Conservation (phyloP, 2,797 vertebrate genomes). For the Melanotaenia boesemani region DNA sequence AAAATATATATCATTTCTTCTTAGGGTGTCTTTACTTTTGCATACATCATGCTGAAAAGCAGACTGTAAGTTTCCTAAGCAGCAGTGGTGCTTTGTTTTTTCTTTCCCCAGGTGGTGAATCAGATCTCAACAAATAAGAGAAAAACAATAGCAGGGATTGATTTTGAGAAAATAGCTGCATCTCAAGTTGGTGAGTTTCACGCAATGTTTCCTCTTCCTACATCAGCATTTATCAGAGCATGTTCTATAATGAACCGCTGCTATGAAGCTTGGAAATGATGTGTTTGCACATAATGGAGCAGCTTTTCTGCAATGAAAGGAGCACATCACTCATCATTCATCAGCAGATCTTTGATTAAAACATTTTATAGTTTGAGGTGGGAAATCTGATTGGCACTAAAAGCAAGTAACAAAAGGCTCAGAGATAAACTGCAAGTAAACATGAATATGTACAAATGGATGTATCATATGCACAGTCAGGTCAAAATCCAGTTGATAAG, state of each 20-base stretch:
- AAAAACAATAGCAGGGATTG: conserved; percentile 72
- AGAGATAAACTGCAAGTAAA: background rate
- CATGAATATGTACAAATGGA: conserved; percentile 8
- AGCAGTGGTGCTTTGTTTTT: conserved; percentile 18
- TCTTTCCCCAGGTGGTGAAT: conserved; percentile 54
- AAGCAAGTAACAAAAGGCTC: background rate
- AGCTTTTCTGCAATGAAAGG: background rate
- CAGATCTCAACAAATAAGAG: conserved; percentile 58
- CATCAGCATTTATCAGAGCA: conserved; percentile 9
- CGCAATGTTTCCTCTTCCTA: background rate
- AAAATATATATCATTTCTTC: background rate
- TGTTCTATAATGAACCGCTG: background rate
- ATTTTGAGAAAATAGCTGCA: conserved; percentile 65
- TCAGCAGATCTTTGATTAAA: background rate
- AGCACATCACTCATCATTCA: background rate
- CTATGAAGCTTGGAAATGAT: background rate
- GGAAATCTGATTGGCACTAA: background rate
- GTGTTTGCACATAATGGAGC: background rate
- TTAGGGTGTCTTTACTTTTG: background rate
- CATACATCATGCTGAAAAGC: background rate
- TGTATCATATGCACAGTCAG: background rate
- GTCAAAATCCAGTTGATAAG: conserved; percentile 24
- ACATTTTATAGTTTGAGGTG: background rate
- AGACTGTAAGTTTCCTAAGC: background rate
- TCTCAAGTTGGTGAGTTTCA: conserved; percentile 72